phyloP scores from a whole-genome alignment of 2,797 vertebrate species.

The Danio tinwini region DNA sequence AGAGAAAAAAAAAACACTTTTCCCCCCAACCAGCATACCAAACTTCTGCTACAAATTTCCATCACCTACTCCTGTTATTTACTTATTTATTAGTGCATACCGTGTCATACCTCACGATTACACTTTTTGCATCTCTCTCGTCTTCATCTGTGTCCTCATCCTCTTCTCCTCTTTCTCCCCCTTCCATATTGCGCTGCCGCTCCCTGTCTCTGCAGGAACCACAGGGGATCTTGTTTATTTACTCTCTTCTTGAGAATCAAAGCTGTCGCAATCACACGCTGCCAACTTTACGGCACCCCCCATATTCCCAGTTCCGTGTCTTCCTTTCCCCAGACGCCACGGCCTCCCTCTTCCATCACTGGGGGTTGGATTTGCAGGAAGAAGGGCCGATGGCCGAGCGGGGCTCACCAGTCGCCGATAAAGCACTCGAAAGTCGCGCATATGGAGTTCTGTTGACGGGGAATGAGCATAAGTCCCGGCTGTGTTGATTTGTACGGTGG shows the following conservation, averaged over 20 bases:
- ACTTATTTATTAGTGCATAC: background rate
- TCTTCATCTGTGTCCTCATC: constrained; percentile 34
- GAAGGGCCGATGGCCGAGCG: constrained; percentile 41
- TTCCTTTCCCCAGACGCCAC: constrained; percentile 56
- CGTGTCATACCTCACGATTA: constrained; percentile 42
- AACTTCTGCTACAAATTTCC: no score
- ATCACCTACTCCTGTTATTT: background rate
- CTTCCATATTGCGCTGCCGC: constrained; percentile 55
- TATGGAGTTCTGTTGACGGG: constrained; percentile 64
- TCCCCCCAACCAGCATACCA: no score
- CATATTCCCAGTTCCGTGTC: constrained; percentile 31
- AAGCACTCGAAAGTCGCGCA: constrained; percentile 35
- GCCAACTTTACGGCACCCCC: constrained; percentile 89
- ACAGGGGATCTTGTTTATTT: constrained; percentile 95
- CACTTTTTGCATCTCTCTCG: constrained; percentile 22
- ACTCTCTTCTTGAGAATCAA: constrained; percentile 88
- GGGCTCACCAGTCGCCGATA: constrained; percentile 44
- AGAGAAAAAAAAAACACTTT: no score
- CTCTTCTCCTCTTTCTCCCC: constrained; percentile 6
- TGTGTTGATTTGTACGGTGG: constrained; percentile 70
- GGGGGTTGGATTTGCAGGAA: constrained; percentile 36
- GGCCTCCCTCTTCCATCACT: constrained; percentile 41
- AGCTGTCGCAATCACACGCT: constrained; percentile 88
- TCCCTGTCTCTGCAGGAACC: constrained; percentile 70
- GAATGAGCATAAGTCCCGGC: constrained; percentile 64